phyloP scores from a whole-genome alignment of 2,888 invertebrate genomes.

The Euclidia mi region DNA sequence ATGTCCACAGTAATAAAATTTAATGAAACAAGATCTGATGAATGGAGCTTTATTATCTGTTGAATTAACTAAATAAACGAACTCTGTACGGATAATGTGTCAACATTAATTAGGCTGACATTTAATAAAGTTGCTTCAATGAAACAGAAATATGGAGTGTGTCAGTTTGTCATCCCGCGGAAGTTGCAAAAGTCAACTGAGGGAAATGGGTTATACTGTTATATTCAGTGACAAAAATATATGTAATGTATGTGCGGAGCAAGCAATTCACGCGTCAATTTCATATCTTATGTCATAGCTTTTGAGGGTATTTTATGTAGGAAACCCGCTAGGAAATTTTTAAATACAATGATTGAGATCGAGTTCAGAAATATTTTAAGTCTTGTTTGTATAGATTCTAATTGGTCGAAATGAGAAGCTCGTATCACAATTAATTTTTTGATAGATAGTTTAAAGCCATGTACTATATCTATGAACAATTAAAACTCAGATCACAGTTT shows the following conservation, averaged over 20 bases:
- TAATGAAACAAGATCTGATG: conserved; percentile 24
- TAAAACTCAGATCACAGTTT: too few relatives aligned
- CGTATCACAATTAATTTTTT: too few relatives aligned
- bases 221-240: conserved; percentile 16
- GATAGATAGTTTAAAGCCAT: too few relatives aligned
- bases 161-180: conserved; percentile 32
- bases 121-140: conserved; percentile 42
- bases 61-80: conserved; percentile 41
- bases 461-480: too few relatives aligned
- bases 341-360: too few relatives aligned
- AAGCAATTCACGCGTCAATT: too few relatives aligned
- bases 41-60: conserved; percentile 42
- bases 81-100: conserved; percentile 33
- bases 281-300: too few relatives aligned
- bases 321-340: too few relatives aligned
- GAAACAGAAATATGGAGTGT: conserved; percentile 35
- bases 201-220: conserved; percentile 14
- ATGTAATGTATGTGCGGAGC: conserved; percentile 10
- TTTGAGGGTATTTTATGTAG: too few relatives aligned
- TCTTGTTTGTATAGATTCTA: too few relatives aligned
- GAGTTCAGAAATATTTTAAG: too few relatives aligned
- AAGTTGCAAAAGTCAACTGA: conserved; percentile 20
- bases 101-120: conserved; percentile 45
- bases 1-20: conserved; percentile 11
- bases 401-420: too few relatives aligned